These are phyloP conservation scores for Sycophaga agraensis DNA, from an alignment of 1,140 invertebrate genomes.

Conservation along the genomic window DNA sequence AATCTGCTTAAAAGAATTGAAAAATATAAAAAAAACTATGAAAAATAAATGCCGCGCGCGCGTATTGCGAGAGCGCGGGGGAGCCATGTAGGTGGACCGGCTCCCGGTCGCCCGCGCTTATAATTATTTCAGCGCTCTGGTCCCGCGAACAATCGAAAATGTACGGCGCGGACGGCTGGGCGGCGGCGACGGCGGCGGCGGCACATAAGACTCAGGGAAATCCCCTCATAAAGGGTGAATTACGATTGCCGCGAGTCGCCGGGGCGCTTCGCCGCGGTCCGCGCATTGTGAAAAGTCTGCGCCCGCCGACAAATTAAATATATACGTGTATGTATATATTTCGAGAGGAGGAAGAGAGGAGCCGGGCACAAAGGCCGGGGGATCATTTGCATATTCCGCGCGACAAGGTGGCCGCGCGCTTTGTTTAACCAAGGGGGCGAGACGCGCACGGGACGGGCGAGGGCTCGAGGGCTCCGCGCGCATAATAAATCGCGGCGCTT, in stretches of 20 bases:
- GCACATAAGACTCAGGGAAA: conserved; percentile 38
- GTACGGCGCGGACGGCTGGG: background rate
- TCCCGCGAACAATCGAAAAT: conserved; percentile 19
- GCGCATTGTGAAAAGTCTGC: conserved; percentile 15
- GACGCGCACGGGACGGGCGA: no score
- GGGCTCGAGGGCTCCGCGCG: no score
- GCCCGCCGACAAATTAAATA: conserved; percentile 20
- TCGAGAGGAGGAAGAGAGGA: conserved; percentile 27
- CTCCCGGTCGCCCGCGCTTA: no score
- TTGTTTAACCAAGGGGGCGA: background rate
- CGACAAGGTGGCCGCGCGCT: background rate
- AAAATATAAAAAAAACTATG: no score
- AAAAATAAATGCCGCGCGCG: no score
- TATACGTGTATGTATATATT: conserved; percentile 20
- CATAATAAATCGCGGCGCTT: no score
- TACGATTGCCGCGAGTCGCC: conserved; percentile 29
- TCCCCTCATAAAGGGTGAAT: conserved; percentile 42
- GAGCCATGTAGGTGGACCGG: no score
- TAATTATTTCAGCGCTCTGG: conserved; percentile 13
- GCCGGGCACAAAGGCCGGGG: conserved; percentile 26
- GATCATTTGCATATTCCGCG: conserved; percentile 23
- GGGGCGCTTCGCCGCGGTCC: background rate
- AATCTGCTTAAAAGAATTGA: no score
- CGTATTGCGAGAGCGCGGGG: no score
- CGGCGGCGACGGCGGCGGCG: background rate